Base-by-base conservation (phyloP, 2,888 invertebrate genomes). In the Tenthredo notha region DNA sequence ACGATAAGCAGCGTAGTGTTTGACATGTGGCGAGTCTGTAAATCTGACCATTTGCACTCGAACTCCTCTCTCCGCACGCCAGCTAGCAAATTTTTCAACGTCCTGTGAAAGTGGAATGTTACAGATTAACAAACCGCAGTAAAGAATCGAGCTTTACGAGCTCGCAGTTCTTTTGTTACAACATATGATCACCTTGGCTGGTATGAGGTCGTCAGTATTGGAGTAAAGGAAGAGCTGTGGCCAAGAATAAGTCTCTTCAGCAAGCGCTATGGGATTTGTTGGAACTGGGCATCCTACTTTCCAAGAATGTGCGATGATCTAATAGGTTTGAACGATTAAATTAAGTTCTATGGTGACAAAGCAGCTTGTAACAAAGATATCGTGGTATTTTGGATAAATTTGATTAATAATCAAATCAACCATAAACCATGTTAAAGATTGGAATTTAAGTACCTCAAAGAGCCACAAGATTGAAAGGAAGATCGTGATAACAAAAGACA, bases 191-290 rank as follows among this genome's bases (percentile, higher is more conserved):
- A 95, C 95, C 89, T 94, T 92, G 87, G 95, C 95, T 1, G 95
- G 95, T 89, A 97, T 96, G 65, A 97, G 94, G 84, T 95, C 94
- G 91, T 97, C 97, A 2, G 95, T 95, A 89, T 96, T 96, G 0
- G 97, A 97, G 90, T 96, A 97, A 72, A 97, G 94, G 92, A 96
- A 97, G 87, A 97, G 93, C 91, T 97, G 96, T 0, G 96, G 96
- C 94, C 95, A 96, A 77, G 94, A 93, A 88, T 95, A 94, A 29
- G 94, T 92, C 89, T 96, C 96, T 86, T 95, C 94, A 87, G 95
- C 95, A 72, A 96, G 92, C 87, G 94, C 94, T 88, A 95, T 94
- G 0, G 95, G 96, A 92, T 96, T 95, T n/a, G 94, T 94, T 89
- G 94, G 94, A 84, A 94, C 90, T 21, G 94, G 92, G 70, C 93